Evolutionary conservation across 2,888 invertebrate species (phyloP), one percentile per base, ranked within the genome.

Genomic region (Agrotis exclamationis): DNA sequence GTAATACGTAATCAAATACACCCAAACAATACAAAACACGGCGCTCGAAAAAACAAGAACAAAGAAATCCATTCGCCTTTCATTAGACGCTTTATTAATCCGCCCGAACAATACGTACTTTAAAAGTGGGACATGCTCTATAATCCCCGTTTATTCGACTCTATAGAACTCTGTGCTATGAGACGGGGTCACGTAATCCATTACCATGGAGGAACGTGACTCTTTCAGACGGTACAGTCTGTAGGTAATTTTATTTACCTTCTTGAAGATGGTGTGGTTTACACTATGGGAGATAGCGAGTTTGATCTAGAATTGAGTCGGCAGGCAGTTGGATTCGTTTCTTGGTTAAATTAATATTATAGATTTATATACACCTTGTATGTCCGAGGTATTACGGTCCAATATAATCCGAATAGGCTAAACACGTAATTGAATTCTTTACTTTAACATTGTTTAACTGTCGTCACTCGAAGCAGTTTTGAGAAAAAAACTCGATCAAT

Each of bases 141-240:
- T 88, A 84, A 86, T 74, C 75, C 80, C 73, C 78, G 74, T 84
- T 84, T 80, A 83, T 69, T 81, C 63, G 75, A 80, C 58, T 83
- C 82, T 80, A 82, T 82, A 85, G 85, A 82, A 81, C 76, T 83
- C 63, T 74, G 74, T 70, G 78, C 82, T 81, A 75, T 81, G 84
- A 85, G 83, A 85, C 83, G 80, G 82, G 88, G 88, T 90, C 94
- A 94, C 94, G 94, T 94, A 94, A 93, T 93, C 93, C 94, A 94
- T 94, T 94, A 94, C 91, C 85, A 90, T 87, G 88, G 85, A 73
- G 75, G 89, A 86, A 89, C 93, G 93, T 93, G 93, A 90, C 91
- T 90, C 87, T 89, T 89, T 87, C 86, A 82, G 79, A 75, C 74
- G 77, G 85, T 80, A 83, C 85, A 80, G 82, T 83, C 84, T 84